These are phyloP conservation scores for Xenopus tropicalis DNA, from an alignment of 2,113 vertebrate species.

Conservation along the genomic window UCB_Xtro_10.0 CM004446.2:40649501-40650000, in stretches of 20 bases:
- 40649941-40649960: too few relatives aligned
- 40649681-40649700: constrained; percentile 21
- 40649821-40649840: background rate
- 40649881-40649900: too few relatives aligned
- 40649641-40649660: constrained; percentile 29
- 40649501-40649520: background rate
- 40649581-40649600: constrained; percentile 42
- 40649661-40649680: constrained; percentile 17
- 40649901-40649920: background rate
- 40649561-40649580: constrained; percentile 36
- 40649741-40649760: background rate
- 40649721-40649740: constrained; percentile 1
- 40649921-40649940: background rate
- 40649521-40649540: constrained; percentile 18
- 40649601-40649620: constrained; percentile 43
- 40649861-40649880: background rate
- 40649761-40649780: constrained; percentile 1
- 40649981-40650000: too few relatives aligned
- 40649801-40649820: background rate
- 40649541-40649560: constrained; percentile 32
- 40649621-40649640: constrained; percentile 41
- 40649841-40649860: background rate
- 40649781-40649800: background rate
- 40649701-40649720: constrained; percentile 23
- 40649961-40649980: too few relatives aligned